These are phyloP conservation scores for Xylocopa sonorina DNA, from an alignment of 1,140 invertebrate genomes.

Conservation along the genomic window DNA sequence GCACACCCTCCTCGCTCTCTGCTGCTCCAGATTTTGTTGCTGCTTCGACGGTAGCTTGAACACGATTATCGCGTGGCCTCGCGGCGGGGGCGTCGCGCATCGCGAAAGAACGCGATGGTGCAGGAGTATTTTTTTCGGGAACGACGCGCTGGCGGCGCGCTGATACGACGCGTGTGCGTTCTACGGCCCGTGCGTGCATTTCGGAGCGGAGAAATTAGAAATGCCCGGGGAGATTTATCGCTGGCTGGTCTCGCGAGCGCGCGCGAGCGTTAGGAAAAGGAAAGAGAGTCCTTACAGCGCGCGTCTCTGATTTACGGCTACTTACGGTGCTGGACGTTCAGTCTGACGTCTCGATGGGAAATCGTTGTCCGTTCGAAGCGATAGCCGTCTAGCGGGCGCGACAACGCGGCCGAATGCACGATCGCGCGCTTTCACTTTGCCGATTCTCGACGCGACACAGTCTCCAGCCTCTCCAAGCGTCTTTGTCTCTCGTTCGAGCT, in stretches of 20 bases:
- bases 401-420: slow-evolving; percentile 41
- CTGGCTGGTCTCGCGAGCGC: slow-evolving; percentile 22
- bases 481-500: too few relatives aligned
- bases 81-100: background rate
- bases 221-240: slow-evolving; percentile 48
- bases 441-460: too few relatives aligned
- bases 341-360: slow-evolving; percentile 54
- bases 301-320: background rate
- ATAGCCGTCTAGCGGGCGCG: slow-evolving; percentile 44
- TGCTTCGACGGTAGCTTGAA: too few relatives aligned
- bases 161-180: slow-evolving; percentile 8
- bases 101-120: background rate
- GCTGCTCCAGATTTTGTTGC: too few relatives aligned
- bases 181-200: slow-evolving; percentile 24
- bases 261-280: background rate
- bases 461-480: too few relatives aligned
- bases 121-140: too few relatives aligned
- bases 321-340: too few relatives aligned
- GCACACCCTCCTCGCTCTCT: too few relatives aligned
- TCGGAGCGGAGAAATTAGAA: slow-evolving; percentile 53
- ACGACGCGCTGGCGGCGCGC: too few relatives aligned
- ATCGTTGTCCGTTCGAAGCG: slow-evolving; percentile 40
- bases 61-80: background rate
- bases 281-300: background rate
- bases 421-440: slow-evolving; percentile 42